Evolutionary conservation across 2,113 vertebrate species (phyloP).

Genomic region (Henicopernis longicauda): DNA sequence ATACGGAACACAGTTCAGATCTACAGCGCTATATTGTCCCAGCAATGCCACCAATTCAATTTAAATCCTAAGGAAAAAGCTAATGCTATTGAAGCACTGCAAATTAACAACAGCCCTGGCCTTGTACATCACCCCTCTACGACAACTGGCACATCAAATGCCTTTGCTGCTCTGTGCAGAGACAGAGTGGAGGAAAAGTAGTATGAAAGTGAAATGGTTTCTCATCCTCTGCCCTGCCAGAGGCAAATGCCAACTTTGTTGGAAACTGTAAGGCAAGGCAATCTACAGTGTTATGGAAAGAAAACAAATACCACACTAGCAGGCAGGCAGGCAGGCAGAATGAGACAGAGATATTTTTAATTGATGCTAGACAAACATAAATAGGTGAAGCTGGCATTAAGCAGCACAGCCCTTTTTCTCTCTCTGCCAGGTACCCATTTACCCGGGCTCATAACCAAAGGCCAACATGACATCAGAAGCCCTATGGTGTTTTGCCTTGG

Average conservation of each 20-base stretch:
- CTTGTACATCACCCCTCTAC: constrained; percentile 20
- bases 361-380: constrained; percentile 52
- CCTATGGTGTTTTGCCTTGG: constrained; percentile 63
- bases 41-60: background rate
- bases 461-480: constrained; percentile 64
- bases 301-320: constrained; percentile 32
- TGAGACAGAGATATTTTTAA: constrained; percentile 68
- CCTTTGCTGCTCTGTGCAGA: background rate
- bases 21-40: background rate
- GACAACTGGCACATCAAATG: constrained; percentile 12
- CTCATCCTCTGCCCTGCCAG: constrained; percentile 29
- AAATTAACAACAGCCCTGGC: background rate
- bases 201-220: constrained; percentile 37
- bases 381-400: constrained; percentile 57
- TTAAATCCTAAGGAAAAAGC: constrained; percentile 13
- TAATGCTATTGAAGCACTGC: background rate
- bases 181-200: background rate
- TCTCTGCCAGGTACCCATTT: constrained; percentile 55
- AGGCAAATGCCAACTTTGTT: constrained; percentile 57
- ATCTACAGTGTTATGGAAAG: constrained; percentile 38
- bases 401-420: constrained; percentile 29
- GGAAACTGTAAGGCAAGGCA: constrained; percentile 32
- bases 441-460: constrained; percentile 53
- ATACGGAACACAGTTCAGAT: background rate
- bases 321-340: constrained; percentile 56